Percentiles rank a stretch among this genome's conserved stretches.
Conservation (phyloP, 1,140 invertebrate genomes). For the Cephus cinctus region DNA sequence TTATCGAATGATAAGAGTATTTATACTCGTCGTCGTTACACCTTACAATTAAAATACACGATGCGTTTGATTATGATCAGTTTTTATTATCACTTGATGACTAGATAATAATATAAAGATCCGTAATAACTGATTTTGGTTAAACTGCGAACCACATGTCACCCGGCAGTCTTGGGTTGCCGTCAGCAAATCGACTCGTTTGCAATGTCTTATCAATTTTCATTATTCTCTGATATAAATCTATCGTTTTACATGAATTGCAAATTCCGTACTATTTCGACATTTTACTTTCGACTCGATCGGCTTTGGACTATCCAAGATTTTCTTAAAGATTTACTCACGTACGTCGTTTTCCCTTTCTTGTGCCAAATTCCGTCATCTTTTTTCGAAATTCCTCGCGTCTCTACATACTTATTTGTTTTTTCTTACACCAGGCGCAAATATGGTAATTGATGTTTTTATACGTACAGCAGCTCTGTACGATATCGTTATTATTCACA, state of each 20-base stretch:
- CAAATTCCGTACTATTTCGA: too few relatives aligned
- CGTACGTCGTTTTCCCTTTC: too few relatives aligned
- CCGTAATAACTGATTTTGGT: slow-evolving; percentile 44
- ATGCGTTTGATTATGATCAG: slow-evolving; percentile 45
- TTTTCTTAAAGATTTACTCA: too few relatives aligned
- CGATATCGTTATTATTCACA: not conserved
- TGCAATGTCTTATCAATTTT: too few relatives aligned
- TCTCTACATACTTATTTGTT: not conserved
- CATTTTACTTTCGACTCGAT: too few relatives aligned
- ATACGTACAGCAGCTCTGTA: not conserved
- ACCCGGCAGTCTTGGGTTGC: too few relatives aligned
- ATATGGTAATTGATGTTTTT: too few relatives aligned
- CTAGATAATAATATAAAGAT: slow-evolving; percentile 55
- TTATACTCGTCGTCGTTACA: not conserved
- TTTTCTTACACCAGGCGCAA: slow-evolving; percentile 3
- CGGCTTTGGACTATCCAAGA: too few relatives aligned
- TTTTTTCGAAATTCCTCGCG: slow-evolving; percentile 2
- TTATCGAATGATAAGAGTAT: not conserved
- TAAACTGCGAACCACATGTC: slow-evolving; percentile 32
- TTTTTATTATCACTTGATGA: slow-evolving; percentile 54
- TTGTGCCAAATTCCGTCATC: too few relatives aligned
- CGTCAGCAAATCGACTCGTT: too few relatives aligned
- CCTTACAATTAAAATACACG: slow-evolving; percentile 8
- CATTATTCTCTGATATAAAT: too few relatives aligned
- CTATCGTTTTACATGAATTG: too few relatives aligned